Base-by-base conservation (phyloP, 2,888 invertebrate species). In the Fissipunctia ypsillon region DNA sequence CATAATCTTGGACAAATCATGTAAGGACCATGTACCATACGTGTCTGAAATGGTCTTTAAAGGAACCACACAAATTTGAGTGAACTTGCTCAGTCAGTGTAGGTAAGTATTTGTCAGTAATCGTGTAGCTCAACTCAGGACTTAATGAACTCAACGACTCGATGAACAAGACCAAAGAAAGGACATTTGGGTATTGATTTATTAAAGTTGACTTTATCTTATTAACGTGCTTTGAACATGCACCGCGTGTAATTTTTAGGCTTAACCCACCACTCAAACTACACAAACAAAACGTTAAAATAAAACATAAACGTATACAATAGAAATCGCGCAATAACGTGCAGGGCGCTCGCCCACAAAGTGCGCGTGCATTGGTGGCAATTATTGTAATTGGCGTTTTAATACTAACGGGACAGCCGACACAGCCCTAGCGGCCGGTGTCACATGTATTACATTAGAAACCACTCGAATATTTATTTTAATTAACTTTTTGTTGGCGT, bases 401-500 rank as follows among this genome's bases (percentile, higher is more conserved):
- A 82, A 81, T 78, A 82, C 78, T 69, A 82, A 84, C 72, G 69
- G 78, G 78, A 78, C 85, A 69, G 78, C 72, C 67, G 73, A 71
- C 74, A 64, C 73, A 66, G 67, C 84, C 68, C 83, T 69, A 76
- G 76, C 66, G 61, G 60, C 45, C 65, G 43, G 45, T 61, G 65
- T 69, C 78, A 75, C 68, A 78, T 84, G 64, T 65, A 59, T 74
- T 67, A 84, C 87, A 80, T 84, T 86, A 84, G 80, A 83, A 85
- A 71, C 79, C 76, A 85, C 83, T 87, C 78, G 73, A 76, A 80
- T 83, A 78, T 86, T 87, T 84, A 79, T 85, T 82, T 80, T 84
- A 87, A 88, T 88, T 83, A 87, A 82, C 63, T 81, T 84, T 87
- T 84, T 80, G 73, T 68, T 84, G 56, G 80, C 87, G 77, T 87